Evolutionary conservation across 2,113 vertebrate genomes (phyloP).

Genomic region (Todiramphus chloris): DNA sequence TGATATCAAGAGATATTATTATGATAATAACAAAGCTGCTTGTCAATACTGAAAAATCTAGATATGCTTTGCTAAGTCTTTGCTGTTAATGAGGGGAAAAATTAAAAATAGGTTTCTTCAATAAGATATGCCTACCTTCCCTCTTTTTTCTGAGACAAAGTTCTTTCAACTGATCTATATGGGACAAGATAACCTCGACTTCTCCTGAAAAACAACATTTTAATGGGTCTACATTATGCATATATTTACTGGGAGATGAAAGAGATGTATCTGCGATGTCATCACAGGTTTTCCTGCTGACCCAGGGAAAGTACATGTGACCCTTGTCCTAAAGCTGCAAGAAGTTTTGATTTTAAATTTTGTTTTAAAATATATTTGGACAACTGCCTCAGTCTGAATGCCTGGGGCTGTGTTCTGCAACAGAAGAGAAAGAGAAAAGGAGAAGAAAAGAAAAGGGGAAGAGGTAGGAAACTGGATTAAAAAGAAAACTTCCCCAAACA

Average conservation of each 20-base stretch:
- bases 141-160: neutral
- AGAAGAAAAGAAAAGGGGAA: neutral
- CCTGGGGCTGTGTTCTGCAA: neutral
- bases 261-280: neutral
- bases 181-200: neutral
- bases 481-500: neutral
- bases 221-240: neutral
- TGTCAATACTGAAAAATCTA: neutral
- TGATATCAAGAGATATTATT: neutral
- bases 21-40: neutral
- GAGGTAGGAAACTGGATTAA: neutral
- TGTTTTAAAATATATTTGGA: conserved; percentile 52
- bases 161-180: neutral
- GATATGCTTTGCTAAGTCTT: neutral
- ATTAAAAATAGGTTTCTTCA: neutral
- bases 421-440: neutral
- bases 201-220: neutral
- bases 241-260: neutral
- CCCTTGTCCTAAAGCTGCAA: neutral
- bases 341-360: conserved; percentile 26
- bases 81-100: neutral
- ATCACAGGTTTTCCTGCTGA: neutral
- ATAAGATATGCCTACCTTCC: neutral
- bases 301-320: neutral
- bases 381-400: conserved; percentile 8